Evolutionary conservation across 2,797 vertebrate species (phyloP).

Genomic region (Pagetopsis macropterus): DNA sequence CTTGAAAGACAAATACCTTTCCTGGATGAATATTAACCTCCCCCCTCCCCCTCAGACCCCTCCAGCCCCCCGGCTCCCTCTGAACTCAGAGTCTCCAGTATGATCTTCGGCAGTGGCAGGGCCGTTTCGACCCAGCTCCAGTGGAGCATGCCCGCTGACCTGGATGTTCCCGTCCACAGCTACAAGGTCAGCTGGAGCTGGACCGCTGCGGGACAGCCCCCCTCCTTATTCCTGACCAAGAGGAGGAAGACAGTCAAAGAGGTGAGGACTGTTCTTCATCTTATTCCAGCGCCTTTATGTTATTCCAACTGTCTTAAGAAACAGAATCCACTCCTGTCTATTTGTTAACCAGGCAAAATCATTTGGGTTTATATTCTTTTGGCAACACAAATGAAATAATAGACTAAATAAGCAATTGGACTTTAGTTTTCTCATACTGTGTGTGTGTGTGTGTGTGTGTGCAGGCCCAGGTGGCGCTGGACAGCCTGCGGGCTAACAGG

Average conservation of each 20-base stretch:
- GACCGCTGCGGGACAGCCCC: constrained; percentile 77
- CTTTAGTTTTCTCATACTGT: background rate
- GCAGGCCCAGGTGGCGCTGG: constrained; percentile 83
- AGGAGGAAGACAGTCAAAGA: constrained; percentile 88
- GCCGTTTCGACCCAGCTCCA: constrained; percentile 79
- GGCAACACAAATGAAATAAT: too few relatives aligned
- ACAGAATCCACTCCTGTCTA: too few relatives aligned
- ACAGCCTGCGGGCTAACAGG: constrained; percentile 85
- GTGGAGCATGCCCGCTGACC: constrained; percentile 86
- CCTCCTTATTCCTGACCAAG: constrained; percentile 85
- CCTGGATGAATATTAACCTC: background rate
- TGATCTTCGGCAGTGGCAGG: constrained; percentile 82
- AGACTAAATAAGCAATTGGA: background rate
- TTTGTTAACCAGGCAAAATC: too few relatives aligned
- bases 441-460: background rate
- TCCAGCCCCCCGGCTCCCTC: constrained; percentile 85
- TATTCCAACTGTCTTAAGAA: too few relatives aligned
- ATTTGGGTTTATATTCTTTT: too few relatives aligned
- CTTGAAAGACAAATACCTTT: too few relatives aligned
- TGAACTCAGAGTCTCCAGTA: constrained; percentile 85
- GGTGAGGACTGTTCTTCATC: constrained; percentile 71
- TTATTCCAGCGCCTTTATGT: too few relatives aligned
- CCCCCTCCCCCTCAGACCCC: constrained; percentile 82
- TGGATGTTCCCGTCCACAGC: constrained; percentile 91
- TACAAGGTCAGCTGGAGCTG: constrained; percentile 94